Conservation (phyloP, 2,113 vertebrate species). For the Ailurus styani region DNA sequence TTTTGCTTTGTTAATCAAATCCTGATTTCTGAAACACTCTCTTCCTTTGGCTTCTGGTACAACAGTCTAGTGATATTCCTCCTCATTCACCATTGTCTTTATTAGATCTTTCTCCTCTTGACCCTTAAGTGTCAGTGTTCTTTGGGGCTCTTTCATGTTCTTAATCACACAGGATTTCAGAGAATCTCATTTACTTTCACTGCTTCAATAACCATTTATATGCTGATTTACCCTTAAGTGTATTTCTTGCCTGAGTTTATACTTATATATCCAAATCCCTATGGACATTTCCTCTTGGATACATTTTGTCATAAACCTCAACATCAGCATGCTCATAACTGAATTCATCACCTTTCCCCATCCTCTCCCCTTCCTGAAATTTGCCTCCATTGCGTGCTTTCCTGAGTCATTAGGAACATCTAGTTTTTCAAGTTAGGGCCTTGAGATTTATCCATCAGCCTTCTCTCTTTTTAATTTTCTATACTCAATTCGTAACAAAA, state of each 20-base stretch:
- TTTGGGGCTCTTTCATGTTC: background rate
- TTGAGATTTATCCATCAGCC: background rate
- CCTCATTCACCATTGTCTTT: background rate
- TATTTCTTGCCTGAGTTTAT: background rate
- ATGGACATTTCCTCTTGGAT: background rate
- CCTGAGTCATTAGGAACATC: background rate
- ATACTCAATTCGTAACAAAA: background rate
- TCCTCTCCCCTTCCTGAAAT: background rate
- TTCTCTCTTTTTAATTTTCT: background rate
- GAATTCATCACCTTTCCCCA: background rate
- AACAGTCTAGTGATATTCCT: background rate
- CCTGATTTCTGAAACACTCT: background rate
- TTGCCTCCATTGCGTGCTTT: background rate
- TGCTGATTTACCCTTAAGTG: background rate
- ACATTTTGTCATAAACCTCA: background rate
- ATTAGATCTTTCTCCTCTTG: background rate
- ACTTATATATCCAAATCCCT: background rate
- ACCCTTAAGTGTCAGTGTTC: background rate
- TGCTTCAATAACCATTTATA: conserved; percentile 33
- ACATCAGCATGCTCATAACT: background rate
- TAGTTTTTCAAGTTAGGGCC: background rate
- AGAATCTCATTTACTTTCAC: conserved; percentile 37
- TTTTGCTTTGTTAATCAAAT: background rate
- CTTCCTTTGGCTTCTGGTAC: background rate
- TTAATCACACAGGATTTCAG: background rate